Conservation (phyloP, 2,797 vertebrate species). For the Anas acuta region DNA sequence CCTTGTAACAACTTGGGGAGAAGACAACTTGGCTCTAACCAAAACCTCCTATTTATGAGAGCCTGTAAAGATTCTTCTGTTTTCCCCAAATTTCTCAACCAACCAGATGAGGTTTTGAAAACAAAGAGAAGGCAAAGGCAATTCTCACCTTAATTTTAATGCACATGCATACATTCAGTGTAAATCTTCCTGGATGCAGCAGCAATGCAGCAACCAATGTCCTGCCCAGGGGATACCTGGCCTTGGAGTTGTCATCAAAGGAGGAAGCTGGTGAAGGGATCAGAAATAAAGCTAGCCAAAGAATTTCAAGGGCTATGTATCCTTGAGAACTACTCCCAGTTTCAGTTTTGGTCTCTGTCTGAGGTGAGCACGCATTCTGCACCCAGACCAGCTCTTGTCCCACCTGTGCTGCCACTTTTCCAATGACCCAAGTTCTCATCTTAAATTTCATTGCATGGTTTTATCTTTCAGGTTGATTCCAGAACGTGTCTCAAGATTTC, state of each 20-base stretch:
- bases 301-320: too few species aligned
- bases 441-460: neutral
- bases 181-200: neutral
- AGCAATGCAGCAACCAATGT: neutral
- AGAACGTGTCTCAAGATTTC: slow-evolving; percentile 10
- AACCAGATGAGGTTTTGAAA: neutral
- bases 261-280: neutral
- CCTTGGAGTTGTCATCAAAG: neutral
- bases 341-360: too few species aligned
- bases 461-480: slow-evolving; percentile 61
- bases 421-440: neutral
- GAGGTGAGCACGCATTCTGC: neutral
- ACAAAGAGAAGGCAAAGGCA: neutral
- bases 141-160: neutral
- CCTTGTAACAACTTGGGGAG: neutral
- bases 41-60: neutral
- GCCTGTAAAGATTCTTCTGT: neutral
- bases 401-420: neutral
- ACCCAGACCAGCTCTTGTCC: neutral
- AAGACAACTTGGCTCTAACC: too few species aligned
- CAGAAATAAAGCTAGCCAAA: neutral
- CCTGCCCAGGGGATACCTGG: neutral
- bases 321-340: neutral
- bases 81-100: neutral
- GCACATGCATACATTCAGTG: neutral